Percentiles rank a stretch among this genome's conserved stretches.
These are phyloP conservation scores for Caradrina clavipalpis DNA, from an alignment of 2,888 invertebrate genomes.

Conservation along the genomic window DNA sequence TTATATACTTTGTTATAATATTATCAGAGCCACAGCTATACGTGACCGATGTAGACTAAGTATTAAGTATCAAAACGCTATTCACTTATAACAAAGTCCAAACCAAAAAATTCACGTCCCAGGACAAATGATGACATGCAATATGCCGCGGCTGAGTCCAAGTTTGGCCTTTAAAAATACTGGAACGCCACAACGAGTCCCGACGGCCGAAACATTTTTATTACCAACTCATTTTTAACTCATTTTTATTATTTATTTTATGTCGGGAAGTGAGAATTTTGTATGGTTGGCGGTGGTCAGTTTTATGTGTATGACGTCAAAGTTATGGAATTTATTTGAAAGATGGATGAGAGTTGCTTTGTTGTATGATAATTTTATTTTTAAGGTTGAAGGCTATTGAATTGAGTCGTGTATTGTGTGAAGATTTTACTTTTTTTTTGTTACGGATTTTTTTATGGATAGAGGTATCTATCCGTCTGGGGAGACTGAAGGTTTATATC, in stretches of 20 bases:
- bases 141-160: constrained; percentile 63
- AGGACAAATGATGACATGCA: constrained; percentile 78
- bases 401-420: neutral
- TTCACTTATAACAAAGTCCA: neutral
- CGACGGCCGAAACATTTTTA: constrained; percentile 43
- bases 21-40: too few relatives aligned
- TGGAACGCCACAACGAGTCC: constrained; percentile 49
- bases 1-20: too few relatives aligned
- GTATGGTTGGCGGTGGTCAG: constrained; percentile 11
- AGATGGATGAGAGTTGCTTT: neutral
- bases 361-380: neutral
- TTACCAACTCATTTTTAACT: constrained; percentile 40
- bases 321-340: constrained; percentile 16
- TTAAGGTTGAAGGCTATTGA: neutral
- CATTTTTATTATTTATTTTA: constrained; percentile 32
- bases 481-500: neutral
- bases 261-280: constrained; percentile 5
- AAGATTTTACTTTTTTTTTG: too few relatives aligned
- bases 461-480: too few relatives aligned
- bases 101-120: constrained; percentile 68
- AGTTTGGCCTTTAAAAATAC: constrained; percentile 68
- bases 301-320: constrained; percentile 2
- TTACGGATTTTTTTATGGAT: too few relatives aligned
- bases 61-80: constrained; percentile 10
- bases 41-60: too few relatives aligned